Evolutionary conservation across 2,113 vertebrate species (phyloP).

Genomic region (Columba livia): DNA sequence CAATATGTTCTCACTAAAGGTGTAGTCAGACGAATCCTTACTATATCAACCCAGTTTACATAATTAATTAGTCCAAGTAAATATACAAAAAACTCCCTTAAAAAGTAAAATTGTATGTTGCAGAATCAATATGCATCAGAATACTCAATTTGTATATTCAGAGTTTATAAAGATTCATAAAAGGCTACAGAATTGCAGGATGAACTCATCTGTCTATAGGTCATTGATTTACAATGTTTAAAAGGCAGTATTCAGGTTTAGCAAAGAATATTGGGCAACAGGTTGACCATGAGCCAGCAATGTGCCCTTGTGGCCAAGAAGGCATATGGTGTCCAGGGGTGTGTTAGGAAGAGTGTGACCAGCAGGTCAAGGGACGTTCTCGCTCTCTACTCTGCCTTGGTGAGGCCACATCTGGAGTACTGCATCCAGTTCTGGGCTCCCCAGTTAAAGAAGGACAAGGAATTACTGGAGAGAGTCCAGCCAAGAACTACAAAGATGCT

Average conservation of each 20-base stretch:
- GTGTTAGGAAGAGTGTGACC: too few species aligned
- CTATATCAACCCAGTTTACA: conserved; percentile 16
- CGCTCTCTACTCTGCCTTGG: too few species aligned
- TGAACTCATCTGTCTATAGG: neutral
- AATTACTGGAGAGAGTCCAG: too few species aligned
- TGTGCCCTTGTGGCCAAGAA: too few species aligned
- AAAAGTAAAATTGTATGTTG: neutral
- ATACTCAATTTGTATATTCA: neutral
- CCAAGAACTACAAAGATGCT: too few species aligned
- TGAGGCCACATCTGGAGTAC: too few species aligned
- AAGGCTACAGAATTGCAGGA: neutral
- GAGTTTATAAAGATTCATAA: neutral
- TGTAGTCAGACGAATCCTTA: neutral
- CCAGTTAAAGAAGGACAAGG: too few species aligned
- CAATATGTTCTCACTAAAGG: conserved; percentile 14
- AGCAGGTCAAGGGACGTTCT: too few species aligned
- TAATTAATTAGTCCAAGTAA: neutral
- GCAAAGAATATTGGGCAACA: too few species aligned
- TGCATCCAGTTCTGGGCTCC: too few species aligned
- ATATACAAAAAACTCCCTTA: neutral
- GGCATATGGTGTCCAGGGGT: too few species aligned
- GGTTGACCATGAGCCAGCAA: too few species aligned
- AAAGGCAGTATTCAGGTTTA: neutral
- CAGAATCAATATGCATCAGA: neutral
- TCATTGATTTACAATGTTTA: neutral